Evolutionary conservation across 2,113 vertebrate genomes (phyloP).

Genomic region (Heterochromis multidens): DNA sequence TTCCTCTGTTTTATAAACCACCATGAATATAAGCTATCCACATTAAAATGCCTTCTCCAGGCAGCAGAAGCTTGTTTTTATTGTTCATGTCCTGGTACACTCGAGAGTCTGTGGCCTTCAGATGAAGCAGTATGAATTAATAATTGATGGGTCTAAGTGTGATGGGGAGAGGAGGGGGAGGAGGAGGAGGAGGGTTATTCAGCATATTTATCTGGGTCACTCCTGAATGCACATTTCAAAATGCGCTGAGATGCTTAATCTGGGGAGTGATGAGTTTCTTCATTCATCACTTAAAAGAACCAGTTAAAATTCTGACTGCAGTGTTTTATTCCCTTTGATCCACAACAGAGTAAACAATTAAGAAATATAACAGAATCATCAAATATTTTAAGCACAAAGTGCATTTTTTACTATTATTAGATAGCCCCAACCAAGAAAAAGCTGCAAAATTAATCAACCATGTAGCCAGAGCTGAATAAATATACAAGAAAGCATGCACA

Average conservation of each 20-base stretch:
- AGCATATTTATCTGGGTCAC: constrained; percentile 53
- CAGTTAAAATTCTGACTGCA: not conserved
- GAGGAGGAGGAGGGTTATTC: constrained; percentile 2
- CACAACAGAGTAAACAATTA: not conserved
- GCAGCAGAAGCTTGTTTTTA: not conserved
- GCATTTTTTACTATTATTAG: not conserved
- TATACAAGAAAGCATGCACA: not conserved
- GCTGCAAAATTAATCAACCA: accelerated
- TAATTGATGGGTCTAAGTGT: constrained; percentile 25
- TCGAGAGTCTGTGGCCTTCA: constrained; percentile 28
- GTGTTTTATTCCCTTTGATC: not conserved
- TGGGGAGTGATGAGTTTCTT: not conserved
- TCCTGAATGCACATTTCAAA: constrained; percentile 18
- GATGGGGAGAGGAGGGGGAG: not conserved
- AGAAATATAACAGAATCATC: not conserved
- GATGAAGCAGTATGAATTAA: constrained; percentile 31
- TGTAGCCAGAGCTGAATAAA: not conserved
- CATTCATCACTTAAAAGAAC: not conserved
- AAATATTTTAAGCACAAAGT: not conserved
- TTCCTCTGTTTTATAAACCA: not conserved
- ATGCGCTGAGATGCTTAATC: constrained; percentile 3
- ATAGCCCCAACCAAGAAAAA: not conserved
- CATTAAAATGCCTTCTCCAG: not conserved
- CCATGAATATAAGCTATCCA: not conserved
- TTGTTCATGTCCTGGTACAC: not conserved